phyloP scores from a whole-genome alignment of 2,888 invertebrate genomes.

The Drosophila affinis region DNA sequence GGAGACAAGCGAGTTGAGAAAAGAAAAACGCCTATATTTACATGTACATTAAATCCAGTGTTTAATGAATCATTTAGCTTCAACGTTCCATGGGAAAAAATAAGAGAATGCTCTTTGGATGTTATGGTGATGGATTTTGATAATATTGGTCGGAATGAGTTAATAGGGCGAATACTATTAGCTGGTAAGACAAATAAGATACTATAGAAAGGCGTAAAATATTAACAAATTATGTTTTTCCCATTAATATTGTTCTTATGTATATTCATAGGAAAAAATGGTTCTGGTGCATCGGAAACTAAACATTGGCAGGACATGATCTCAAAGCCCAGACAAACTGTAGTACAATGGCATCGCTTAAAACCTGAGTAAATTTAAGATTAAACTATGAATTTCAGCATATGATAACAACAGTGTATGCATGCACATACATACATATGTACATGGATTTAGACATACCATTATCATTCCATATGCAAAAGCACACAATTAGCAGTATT shows the following conservation, averaged over 20 bases:
- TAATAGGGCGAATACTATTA: slow-evolving; percentile 95
- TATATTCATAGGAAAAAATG: slow-evolving; percentile 89
- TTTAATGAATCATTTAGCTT: slow-evolving; percentile 98
- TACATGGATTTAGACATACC: slow-evolving; percentile 24
- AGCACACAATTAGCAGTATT: slow-evolving; percentile 25
- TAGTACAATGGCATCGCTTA: slow-evolving; percentile 98
- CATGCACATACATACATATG: slow-evolving; percentile 18
- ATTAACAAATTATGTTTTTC: background rate
- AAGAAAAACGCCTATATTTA: slow-evolving; percentile 96
- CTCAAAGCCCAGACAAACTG: slow-evolving; percentile 96
- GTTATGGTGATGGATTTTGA: slow-evolving; percentile 99
- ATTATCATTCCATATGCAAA: slow-evolving; percentile 14
- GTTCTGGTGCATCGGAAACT: slow-evolving; percentile 96
- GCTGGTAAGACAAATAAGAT: slow-evolving; percentile 87
- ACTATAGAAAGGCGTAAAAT: background rate
- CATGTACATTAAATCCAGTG: slow-evolving; percentile 96
- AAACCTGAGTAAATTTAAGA: slow-evolving; percentile 91
- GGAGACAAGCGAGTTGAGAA: slow-evolving; percentile 97
- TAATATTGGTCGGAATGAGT: slow-evolving; percentile 96
- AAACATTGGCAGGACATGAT: slow-evolving; percentile 99
- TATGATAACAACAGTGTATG: slow-evolving; percentile 6
- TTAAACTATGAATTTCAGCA: slow-evolving; percentile 11
- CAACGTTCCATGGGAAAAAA: slow-evolving; percentile 98
- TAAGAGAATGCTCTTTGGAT: slow-evolving; percentile 96
- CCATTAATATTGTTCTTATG: background rate